Evolutionary conservation across 2,113 vertebrate genomes (phyloP), one percentile per base, ranked within the genome.

Genomic region (Actenoides hombroni): DNA sequence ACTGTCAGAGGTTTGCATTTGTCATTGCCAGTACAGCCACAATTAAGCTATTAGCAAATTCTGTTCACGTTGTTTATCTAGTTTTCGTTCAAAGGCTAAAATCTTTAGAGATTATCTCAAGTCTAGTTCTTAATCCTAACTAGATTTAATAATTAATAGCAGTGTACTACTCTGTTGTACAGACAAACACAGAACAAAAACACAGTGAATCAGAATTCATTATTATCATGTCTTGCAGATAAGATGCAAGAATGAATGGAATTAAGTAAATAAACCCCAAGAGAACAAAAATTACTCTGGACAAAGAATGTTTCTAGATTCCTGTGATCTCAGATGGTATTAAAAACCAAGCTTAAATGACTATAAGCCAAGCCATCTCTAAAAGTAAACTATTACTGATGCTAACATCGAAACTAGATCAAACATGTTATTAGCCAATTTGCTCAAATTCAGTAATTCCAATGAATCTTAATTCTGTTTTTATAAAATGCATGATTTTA

Each of bases 21-120:
- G 8, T 31, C 60, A 51, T 9, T 65, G 16, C n/a, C 42, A 95
- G 54, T 6, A 21, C 3, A 57, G 53, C 25, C 42, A 49, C 40
- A 87, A 80, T 68, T 78, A 77, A 87, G 39, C 49, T 77, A 46
- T 69, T 74, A 7, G 12, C 18, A 82, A 90, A 71, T 49, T 85
- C 85, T 86, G 78, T 40, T 74, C 59, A 57, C 0, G 1, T 44
- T 87, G 44, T 81, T 96, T 90, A 93, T 83, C 57, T 54, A 53
- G 39, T 83, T 94, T 94, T 91, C 74, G 70, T 96, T 94, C 59
- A 79, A 95, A 95, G 76, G 49, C 65, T 84, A 83, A 91, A 96
- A 95, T 85, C 65, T 91, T 87, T 39, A 88, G n/a, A 93, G 54
- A 94, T n/a, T 59, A 83, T 40, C 13, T 0, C 39, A 68, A 76